Base-by-base conservation (phyloP, 2,888 invertebrate species). In the Strigamia crassipes region DNA sequence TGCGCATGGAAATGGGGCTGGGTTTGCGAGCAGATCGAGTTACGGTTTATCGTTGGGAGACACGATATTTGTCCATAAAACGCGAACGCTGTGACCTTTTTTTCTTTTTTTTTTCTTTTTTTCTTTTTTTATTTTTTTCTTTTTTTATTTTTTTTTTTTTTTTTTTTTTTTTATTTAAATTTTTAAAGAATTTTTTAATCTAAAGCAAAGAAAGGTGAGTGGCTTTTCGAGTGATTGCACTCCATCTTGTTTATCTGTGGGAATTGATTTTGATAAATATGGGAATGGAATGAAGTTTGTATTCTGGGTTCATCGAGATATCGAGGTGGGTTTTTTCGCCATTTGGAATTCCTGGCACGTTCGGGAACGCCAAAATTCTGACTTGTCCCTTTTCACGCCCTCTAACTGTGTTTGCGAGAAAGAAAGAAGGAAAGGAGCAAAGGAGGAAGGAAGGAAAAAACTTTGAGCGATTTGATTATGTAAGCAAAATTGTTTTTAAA, bases 311-410 rank as follows among this genome's bases (percentile, higher is more conserved):
- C 13, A 13, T 18, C 51, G 51, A 15, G 15, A 66, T 23, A 66
- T 66, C 61, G n/a, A 21, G n/a, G 18, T 13, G 61, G 15, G 15
- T 46, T 46, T 46, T 46, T 46, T 46, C 4, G 21, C 18, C 21
- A 23, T n/a, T 66, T 66, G 61, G 6, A 66, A 66, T 66, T 66
- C 61, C 18, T 21, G 4, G 21, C 61, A 23, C 61, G 61, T 12
- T 23, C 23, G 61, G 6, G 6, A 66, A 18, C 21, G 18, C 4
- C 21, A 23, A 66, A 66, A 21, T 18, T 21, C 23, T n/a, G 21
- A 23, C 61, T 46, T 46, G 46, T 46, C 13, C 61, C 61, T 23
- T 66, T 66, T 66, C 61, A 66, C 61, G 61, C 61, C 61, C 61
- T 23, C 23, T 66, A 18, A 46, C 15, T 66, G 23, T 66, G 13